phyloP scores from a whole-genome alignment of 2,888 invertebrate species.

The Arge pagana region DNA sequence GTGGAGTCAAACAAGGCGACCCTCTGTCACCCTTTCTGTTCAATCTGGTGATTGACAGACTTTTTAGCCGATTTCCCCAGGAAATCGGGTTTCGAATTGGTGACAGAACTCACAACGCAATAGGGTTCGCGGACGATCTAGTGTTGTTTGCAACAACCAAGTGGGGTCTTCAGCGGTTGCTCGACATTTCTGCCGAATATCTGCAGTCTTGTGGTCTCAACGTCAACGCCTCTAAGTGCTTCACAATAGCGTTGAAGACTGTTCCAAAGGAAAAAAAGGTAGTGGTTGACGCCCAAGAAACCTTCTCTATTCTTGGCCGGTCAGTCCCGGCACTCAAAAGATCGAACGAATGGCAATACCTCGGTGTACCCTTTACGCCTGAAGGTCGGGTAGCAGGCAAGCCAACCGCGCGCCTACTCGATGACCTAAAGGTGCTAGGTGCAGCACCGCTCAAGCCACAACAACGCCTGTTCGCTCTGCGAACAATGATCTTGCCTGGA shows the following conservation, averaged over 20 bases:
- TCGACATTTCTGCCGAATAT: conserved; percentile 17
- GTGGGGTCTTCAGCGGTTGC: conserved; percentile 42
- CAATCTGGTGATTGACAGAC: conserved; percentile 10
- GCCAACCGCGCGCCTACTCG: too few species aligned
- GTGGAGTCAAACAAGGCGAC: conserved; percentile 14
- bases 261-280: conserved; percentile 30
- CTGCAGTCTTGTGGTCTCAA: conserved; percentile 31
- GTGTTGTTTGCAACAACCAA: conserved; percentile 44
- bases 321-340: conserved; percentile 34
- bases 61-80: conserved; percentile 14
- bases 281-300: conserved; percentile 4
- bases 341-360: conserved; percentile 40
- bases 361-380: conserved; percentile 43
- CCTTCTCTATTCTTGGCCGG: background rate
- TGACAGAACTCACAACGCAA: conserved; percentile 34
- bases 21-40: conserved; percentile 11
- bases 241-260: conserved; percentile 39
- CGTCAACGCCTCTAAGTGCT: conserved; percentile 39
- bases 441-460: too few species aligned
- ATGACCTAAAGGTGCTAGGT: too few species aligned
- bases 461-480: too few species aligned
- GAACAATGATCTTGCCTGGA: too few species aligned
- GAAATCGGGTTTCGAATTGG: conserved; percentile 33
- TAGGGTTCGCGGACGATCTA: conserved; percentile 54
- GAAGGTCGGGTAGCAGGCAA: too few species aligned